phyloP scores from a whole-genome alignment of 2,797 vertebrate genomes.

The Dryobates pubescens region DNA sequence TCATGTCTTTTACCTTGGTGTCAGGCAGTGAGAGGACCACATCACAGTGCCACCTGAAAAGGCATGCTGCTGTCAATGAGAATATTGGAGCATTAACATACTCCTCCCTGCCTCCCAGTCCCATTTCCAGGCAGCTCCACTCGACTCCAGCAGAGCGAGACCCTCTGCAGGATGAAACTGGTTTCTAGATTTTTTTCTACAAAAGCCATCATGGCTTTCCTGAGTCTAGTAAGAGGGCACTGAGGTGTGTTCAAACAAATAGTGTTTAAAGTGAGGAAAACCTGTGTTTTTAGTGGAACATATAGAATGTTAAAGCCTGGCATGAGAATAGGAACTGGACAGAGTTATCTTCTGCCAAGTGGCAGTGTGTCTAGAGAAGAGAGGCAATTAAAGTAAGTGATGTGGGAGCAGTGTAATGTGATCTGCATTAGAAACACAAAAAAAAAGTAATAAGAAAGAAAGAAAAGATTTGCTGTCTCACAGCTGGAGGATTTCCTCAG shows the following conservation, averaged over 20 bases:
- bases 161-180: not conserved
- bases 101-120: not conserved
- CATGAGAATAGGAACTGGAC: not conserved
- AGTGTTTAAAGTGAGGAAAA: not conserved
- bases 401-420: not conserved
- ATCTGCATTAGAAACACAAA: not conserved
- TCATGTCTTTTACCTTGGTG: not conserved
- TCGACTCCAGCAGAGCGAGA: not conserved
- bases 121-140: not conserved
- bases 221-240: not conserved
- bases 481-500: not conserved
- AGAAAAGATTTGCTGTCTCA: not conserved
- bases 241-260: not conserved
- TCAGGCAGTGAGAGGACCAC: not conserved
- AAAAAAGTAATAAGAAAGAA: not conserved
- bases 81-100: not conserved
- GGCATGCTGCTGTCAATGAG: not conserved
- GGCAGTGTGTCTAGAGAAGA: not conserved
- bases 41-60: not conserved
- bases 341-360: not conserved
- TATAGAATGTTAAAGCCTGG: not conserved
- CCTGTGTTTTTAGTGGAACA: not conserved
- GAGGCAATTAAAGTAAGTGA: not conserved
- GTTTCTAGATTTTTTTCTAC: not conserved
- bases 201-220: not conserved